Evolutionary conservation across 2,797 vertebrate genomes (phyloP).

Genomic region (Molossus alvarezi): DNA sequence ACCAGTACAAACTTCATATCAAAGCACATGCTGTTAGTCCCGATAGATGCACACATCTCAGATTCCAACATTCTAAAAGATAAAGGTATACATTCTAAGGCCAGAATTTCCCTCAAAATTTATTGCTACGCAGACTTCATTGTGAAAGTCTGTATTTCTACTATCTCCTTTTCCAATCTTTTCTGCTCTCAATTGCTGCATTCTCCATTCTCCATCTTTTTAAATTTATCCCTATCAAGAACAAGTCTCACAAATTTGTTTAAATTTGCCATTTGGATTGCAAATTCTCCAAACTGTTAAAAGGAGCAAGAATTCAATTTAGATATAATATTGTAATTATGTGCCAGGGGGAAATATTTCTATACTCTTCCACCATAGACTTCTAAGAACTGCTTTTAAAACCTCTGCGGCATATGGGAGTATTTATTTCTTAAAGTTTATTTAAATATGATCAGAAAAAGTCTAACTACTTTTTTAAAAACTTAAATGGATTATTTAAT

Average conservation of each 20-base stretch:
- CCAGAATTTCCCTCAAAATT: background rate
- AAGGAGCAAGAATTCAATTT: conserved; percentile 21
- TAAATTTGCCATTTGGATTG: background rate
- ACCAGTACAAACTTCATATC: background rate
- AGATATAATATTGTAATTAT: conserved; percentile 1
- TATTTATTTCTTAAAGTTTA: conserved; percentile 38
- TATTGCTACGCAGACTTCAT: background rate
- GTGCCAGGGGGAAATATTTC: background rate
- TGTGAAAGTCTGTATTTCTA: conserved; percentile 44
- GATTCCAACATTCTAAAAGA: background rate
- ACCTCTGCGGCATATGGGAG: background rate
- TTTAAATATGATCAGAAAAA: conserved; percentile 18
- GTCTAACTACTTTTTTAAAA: background rate
- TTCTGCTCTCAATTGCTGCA: background rate
- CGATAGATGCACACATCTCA: background rate
- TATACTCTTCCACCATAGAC: background rate
- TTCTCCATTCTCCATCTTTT: background rate
- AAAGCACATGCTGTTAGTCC: background rate
- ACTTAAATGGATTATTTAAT: conserved; percentile 27
- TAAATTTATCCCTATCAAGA: background rate
- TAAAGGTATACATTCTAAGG: background rate
- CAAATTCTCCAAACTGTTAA: conserved; percentile 15
- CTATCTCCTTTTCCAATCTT: background rate
- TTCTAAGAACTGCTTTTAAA: conserved; percentile 1
- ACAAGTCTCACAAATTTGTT: background rate